Base-by-base conservation (phyloP, 2,888 invertebrate genomes). In the Neocrepidodera transversa region DNA sequence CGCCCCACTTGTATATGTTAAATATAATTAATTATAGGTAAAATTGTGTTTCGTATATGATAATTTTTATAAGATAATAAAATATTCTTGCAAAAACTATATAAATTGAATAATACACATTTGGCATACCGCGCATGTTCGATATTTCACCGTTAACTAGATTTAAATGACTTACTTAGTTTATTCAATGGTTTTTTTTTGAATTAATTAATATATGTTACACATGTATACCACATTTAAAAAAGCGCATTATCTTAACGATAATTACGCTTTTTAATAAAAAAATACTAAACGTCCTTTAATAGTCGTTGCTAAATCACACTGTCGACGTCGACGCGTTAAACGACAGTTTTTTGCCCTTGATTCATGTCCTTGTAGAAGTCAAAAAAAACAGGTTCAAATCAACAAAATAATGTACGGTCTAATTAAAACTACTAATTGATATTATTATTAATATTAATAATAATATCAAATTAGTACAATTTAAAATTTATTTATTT, bases 271-370 rank as follows among this genome's bases (percentile, higher is more conserved):
- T 69, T 49, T 60, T 57, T 62, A 62, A 55, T 60, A 57, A 70
- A 71, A 73, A 72, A 73, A 69, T 70, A 71, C 75, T 76, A 76
- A 75, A 75, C 74, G 75, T 78, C 74, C 73, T 70, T 74, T 51
- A 28, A 54, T 26, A 63, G 65, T 67, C 68, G 64, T 67, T 68
- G 63, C 54, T 56, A 59, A 62, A 65, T 51, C 62, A 62, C 63
- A 57, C 60, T 49, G 58, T 57, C 61, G 55, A 55, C 54, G 58
- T 56, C 54, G 53, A 61, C 52, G 55, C 35, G 35, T 35, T 35
- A n/a, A 45, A 23, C 28, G 45, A 45, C 45, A 45, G 45, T 20
- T 45, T 5, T 45, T 45, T 18, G 26, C 13, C 14, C 28, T 28
- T 13, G 13, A 26, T 23, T 45, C 45, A 26, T 45, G 45, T 28